These are phyloP conservation scores for Ceuthmochares aereus DNA, from an alignment of 2,113 vertebrate species.

Conservation along the genomic window DNA sequence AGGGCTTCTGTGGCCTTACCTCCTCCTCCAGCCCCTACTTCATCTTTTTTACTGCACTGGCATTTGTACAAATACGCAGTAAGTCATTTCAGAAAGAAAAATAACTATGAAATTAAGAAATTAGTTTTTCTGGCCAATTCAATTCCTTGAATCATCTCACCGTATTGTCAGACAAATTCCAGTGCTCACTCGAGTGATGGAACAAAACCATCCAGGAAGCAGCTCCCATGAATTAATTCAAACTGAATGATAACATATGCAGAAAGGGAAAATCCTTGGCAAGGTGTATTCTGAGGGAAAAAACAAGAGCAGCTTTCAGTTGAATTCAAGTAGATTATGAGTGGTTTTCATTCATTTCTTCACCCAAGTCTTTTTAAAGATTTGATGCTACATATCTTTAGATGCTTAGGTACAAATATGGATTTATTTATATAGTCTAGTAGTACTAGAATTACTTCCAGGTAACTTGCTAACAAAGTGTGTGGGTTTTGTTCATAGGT, in stretches of 20 bases:
- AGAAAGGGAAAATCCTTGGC: slow-evolving; percentile 1
- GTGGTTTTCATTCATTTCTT: not conserved
- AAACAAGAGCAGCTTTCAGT: not conserved
- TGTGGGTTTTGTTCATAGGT: not conserved
- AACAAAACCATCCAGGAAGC: slow-evolving; percentile 22
- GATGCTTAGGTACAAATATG: not conserved
- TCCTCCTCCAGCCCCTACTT: not conserved
- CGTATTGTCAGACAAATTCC: not conserved
- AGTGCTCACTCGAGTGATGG: not conserved
- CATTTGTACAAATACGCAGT: not conserved
- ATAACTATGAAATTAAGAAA: not conserved
- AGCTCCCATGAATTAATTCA: not conserved
- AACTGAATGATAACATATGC: not conserved
- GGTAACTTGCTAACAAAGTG: not conserved
- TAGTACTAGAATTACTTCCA: not conserved
- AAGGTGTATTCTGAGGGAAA: not conserved
- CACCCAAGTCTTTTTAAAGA: not conserved
- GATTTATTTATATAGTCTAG: not conserved
- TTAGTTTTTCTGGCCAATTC: not conserved
- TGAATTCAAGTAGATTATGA: not conserved
- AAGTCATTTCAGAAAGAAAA: not conserved
- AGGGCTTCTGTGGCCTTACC: not conserved
- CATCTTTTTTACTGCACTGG: not conserved
- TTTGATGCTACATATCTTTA: not conserved
- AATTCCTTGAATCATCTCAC: slow-evolving; percentile 18